phyloP scores from a whole-genome alignment of 2,797 vertebrate genomes.

The Gobionotothen gibberifrons region DNA sequence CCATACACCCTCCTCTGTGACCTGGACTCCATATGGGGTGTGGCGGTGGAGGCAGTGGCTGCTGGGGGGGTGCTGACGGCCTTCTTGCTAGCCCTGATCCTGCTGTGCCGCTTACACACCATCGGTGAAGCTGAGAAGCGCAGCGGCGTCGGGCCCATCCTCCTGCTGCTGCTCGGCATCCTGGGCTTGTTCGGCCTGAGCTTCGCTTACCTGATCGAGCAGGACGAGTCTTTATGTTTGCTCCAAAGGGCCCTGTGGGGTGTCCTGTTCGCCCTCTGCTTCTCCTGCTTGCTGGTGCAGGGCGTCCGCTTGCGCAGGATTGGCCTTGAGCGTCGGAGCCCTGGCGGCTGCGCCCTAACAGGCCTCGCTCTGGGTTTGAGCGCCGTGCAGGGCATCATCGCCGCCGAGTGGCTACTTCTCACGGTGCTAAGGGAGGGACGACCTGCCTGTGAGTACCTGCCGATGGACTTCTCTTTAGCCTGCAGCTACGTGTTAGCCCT shows the following conservation, averaged over 20 bases:
- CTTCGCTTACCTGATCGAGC: conserved; percentile 93
- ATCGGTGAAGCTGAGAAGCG: conserved; percentile 94
- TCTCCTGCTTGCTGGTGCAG: conserved; percentile 94
- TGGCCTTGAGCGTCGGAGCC: conserved; percentile 89
- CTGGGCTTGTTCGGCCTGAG: conserved; percentile 93
- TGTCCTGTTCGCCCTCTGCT: conserved; percentile 92
- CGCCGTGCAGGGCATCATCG: conserved; percentile 95
- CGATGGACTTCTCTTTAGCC: conserved; percentile 93
- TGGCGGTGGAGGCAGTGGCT: conserved; percentile 91
- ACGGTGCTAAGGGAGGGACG: conserved; percentile 91
- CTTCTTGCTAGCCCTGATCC: conserved; percentile 87
- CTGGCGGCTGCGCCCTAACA: conserved; percentile 89
- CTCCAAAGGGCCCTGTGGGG: conserved; percentile 94
- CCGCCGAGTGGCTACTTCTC: conserved; percentile 94
- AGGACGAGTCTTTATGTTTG: conserved; percentile 90
- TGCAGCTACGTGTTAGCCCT: conserved; percentile 93
- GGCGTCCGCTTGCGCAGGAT: conserved; percentile 90
- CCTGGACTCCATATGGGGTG: conserved; percentile 96
- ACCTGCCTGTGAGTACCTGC: conserved; percentile 91
- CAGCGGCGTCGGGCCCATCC: conserved; percentile 89
- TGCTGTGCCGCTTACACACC: conserved; percentile 91
- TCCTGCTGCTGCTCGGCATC: conserved; percentile 92
- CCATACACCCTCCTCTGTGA: conserved; percentile 94
- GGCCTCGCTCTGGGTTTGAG: conserved; percentile 89
- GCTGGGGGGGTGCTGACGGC: conserved; percentile 89